Percentiles rank a stretch among this genome's conserved stretches.
These are phyloP conservation scores for Archilochus colubris DNA, from an alignment of 2,113 vertebrate species.

Conservation along the genomic window DNA sequence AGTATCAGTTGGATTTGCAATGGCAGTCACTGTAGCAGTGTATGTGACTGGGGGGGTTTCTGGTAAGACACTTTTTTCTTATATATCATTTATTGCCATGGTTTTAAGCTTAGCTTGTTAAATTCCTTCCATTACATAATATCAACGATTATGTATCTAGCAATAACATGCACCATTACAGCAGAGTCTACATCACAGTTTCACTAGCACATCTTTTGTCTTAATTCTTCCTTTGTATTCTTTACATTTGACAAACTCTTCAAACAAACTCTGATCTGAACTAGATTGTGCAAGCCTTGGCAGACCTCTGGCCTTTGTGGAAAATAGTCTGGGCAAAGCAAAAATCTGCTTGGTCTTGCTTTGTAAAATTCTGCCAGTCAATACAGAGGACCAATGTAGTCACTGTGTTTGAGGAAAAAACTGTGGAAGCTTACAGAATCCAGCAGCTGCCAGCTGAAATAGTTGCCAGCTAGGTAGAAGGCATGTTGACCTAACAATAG, in stretches of 20 bases:
- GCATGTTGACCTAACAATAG: background rate
- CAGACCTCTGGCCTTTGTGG: background rate
- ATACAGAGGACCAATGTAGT: background rate
- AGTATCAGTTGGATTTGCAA: conserved; percentile 85
- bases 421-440: background rate
- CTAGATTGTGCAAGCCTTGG: background rate
- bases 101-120: background rate
- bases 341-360: background rate
- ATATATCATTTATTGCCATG: background rate
- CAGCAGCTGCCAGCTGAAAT: background rate
- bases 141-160: background rate
- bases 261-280: background rate
- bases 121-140: background rate
- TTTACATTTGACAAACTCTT: background rate
- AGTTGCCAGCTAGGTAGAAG: background rate
- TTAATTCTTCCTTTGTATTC: background rate
- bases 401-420: background rate
- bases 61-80: conserved; percentile 77
- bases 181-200: background rate
- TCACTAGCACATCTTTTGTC: background rate
- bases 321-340: background rate
- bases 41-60: conserved; percentile 91
- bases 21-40: conserved; percentile 88
- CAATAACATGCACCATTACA: background rate
- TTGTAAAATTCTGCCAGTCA: background rate